Conservation (phyloP, 2,113 vertebrate genomes). For the Haliaeetus leucogaster region DNA sequence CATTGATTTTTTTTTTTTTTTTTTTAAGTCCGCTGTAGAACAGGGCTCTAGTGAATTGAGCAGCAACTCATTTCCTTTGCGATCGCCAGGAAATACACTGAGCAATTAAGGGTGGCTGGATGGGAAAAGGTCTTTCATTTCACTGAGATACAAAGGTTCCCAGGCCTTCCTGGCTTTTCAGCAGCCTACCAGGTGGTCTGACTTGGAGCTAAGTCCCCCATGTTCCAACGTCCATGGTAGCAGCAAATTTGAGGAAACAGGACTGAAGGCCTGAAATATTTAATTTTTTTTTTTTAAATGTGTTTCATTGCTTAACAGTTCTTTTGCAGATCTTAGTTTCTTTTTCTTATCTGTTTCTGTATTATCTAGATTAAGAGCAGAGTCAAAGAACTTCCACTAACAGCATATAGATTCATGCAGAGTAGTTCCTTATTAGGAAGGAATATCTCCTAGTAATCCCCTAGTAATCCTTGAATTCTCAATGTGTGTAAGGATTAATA, state of each 20-base stretch:
- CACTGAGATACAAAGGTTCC: constrained; percentile 26
- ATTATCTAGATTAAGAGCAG: not conserved
- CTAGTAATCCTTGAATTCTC: not conserved
- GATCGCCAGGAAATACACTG: not conserved
- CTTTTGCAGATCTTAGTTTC: not conserved
- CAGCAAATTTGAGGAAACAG: constrained; percentile 21
- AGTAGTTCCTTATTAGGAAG: not conserved
- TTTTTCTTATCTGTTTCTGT: not conserved
- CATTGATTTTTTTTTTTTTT: not conserved
- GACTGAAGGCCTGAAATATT: not conserved
- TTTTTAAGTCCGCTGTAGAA: not conserved
- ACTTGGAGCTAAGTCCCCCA: not conserved
- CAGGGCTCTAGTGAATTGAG: constrained; percentile 27
- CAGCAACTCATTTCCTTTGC: constrained; percentile 49
- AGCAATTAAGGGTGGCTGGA: constrained; percentile 44
- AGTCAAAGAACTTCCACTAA: not conserved
- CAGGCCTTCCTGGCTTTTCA: constrained; percentile 57
- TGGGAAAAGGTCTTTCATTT: constrained; percentile 54
- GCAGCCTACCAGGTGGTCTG: constrained; percentile 46
- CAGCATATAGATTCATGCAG: not conserved
- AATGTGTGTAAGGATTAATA: not conserved
- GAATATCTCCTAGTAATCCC: not conserved
- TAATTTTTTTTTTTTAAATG: not conserved
- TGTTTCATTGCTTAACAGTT: not conserved
- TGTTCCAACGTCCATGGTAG: not conserved